These are phyloP conservation scores for Diplolepis rosae DNA, from an alignment of 2,888 invertebrate genomes.

Conservation along the genomic window DNA sequence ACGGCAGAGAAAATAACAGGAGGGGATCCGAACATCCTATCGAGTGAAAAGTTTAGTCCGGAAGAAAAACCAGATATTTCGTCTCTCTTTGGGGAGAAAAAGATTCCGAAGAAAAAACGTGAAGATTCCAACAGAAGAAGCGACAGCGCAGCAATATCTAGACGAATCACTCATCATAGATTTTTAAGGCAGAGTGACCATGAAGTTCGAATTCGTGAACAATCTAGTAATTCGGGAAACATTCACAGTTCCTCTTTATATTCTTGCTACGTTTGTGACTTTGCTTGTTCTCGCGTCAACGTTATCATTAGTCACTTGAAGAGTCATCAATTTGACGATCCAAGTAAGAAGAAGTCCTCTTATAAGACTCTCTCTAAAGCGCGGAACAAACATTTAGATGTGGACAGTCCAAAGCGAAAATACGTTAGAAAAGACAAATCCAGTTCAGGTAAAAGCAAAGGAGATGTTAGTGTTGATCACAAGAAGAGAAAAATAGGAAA, in stretches of 20 bases:
- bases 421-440: slow-evolving; percentile 72
- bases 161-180: slow-evolving; percentile 74
- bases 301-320: slow-evolving; percentile 84
- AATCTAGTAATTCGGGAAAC: slow-evolving; percentile 68
- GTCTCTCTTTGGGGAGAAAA: slow-evolving; percentile 76
- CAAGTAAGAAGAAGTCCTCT: not conserved
- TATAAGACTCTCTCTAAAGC: slow-evolving; percentile 54
- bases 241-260: slow-evolving; percentile 69
- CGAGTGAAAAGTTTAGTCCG: slow-evolving; percentile 76
- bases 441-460: slow-evolving; percentile 63
- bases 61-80: slow-evolving; percentile 76
- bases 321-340: slow-evolving; percentile 77
- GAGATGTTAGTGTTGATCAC: slow-evolving; percentile 63
- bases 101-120: slow-evolving; percentile 68
- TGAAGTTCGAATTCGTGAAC: slow-evolving; percentile 80
- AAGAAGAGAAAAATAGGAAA: slow-evolving; percentile 65
- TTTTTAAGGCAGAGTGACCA: slow-evolving; percentile 76
- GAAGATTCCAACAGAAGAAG: slow-evolving; percentile 57
- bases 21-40: slow-evolving; percentile 83
- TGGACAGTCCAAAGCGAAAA: slow-evolving; percentile 70
- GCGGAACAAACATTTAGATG: slow-evolving; percentile 49
- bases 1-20: slow-evolving; percentile 83
- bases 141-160: slow-evolving; percentile 52
- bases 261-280: slow-evolving; percentile 80
- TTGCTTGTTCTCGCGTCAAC: slow-evolving; percentile 81